Evolutionary conservation across 2,113 vertebrate species (phyloP).

Genomic region (Fulmarus glacialis): DNA sequence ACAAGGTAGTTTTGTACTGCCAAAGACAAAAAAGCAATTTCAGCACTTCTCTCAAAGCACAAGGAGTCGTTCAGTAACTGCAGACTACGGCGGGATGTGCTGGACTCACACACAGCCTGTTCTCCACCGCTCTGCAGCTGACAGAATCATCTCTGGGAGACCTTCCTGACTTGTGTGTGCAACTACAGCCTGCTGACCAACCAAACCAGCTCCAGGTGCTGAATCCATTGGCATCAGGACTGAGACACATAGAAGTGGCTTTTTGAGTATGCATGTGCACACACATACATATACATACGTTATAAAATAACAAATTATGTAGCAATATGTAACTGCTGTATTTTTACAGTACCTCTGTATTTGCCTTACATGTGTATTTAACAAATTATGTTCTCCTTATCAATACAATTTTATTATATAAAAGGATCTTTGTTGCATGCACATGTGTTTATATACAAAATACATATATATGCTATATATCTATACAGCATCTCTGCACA

Average conservation of each 20-base stretch:
- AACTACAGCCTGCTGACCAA: neutral
- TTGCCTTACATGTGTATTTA: neutral
- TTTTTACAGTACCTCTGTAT: neutral
- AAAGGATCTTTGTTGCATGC: neutral
- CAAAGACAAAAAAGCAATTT: neutral
- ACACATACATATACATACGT: neutral
- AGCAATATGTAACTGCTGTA: neutral
- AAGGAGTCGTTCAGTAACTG: neutral
- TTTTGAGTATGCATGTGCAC: neutral
- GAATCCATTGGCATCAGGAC: neutral
- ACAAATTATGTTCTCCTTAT: neutral
- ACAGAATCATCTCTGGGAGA: neutral
- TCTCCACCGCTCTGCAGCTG: neutral
- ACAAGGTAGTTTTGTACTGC: neutral
- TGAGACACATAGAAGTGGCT: neutral
- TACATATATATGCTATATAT: neutral
- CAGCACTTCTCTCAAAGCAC: neutral
- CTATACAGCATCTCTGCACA: neutral
- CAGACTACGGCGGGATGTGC: rapidly evolving
- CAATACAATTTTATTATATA: neutral
- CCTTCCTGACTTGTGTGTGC: neutral
- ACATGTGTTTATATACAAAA: neutral
- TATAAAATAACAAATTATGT: neutral
- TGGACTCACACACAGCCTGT: rapidly evolving
- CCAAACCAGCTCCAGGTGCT: neutral